Evolutionary conservation across 2,113 vertebrate genomes (phyloP).

Genomic region (Carollia perspicillata): DNA sequence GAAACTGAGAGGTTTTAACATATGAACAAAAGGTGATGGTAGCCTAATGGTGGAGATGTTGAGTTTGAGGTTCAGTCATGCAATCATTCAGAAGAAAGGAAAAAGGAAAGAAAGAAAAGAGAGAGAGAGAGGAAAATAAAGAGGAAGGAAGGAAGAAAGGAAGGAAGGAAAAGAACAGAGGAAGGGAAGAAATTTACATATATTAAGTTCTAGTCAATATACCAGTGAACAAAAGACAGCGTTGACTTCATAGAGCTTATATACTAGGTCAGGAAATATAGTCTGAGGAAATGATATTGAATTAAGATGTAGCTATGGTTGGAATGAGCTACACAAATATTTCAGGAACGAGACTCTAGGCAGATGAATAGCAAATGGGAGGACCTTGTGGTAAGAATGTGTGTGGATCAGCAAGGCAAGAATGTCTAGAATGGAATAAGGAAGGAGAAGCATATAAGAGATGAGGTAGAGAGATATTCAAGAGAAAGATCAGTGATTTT

Average conservation of each 20-base stretch:
- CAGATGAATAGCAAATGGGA: not conserved
- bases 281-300: not conserved
- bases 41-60: not conserved
- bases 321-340: not conserved
- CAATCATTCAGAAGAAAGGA: not conserved
- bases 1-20: not conserved
- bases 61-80: not conserved
- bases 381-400: not conserved
- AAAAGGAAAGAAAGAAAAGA: rapidly evolving
- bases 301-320: not conserved
- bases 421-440: not conserved
- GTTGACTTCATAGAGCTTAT: not conserved
- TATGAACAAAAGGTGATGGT: not conserved
- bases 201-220: not conserved
- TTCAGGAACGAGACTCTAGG: not conserved
- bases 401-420: not conserved
- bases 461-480: not conserved
- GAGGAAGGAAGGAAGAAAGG: not conserved
- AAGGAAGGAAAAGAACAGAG: not conserved
- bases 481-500: not conserved
- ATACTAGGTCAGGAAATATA: not conserved
- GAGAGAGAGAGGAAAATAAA: too few species aligned
- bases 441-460: not conserved
- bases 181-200: not conserved
- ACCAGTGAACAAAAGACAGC: not conserved